Evolutionary conservation across 2,113 vertebrate genomes (phyloP), one percentile per base, ranked within the genome.

Genomic region (Numenius arquata): DNA sequence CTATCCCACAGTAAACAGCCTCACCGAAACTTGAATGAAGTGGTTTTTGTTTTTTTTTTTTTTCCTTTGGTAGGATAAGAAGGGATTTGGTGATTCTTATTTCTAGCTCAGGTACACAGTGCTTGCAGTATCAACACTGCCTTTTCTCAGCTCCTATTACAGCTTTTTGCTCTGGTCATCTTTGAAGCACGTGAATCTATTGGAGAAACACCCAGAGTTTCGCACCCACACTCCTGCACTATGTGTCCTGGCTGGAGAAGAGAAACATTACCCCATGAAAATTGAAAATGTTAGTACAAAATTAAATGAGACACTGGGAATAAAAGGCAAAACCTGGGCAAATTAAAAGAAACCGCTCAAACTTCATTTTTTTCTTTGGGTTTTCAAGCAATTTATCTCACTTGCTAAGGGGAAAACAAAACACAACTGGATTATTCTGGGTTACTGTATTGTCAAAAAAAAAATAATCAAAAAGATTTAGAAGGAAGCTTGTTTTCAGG

Each of bases 311-410:
- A 40, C 30, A 72, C 6, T 22, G 12, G 6, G 3, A 43, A 67
- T 43, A 84, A 78, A 59, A 61, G 43, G 15, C 14, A 86, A 88
- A 92, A 74, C 8, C 13, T 45, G 2, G 3, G 17, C 20, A 84
- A 77, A 92, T 41, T 15, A 34, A 40, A 92, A 87, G n/a, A 88
- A 23, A 66, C 8, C 1, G 0, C 26, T 55, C 18, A 58, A 90
- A 63, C 1, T 26, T 38, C 10, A 20, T 23, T 77, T 34, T 48
- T 59, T 78, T 48, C 32, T 58, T 45, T 38, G 32, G 1, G 43
- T 41, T 97, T 90, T 80, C 50, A 83, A 85, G 36, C 27, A 73
- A 66, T 74, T 76, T 74, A n/a, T 85, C 43, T 56, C 63, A 52
- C 10, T 67, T 68, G 15, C 43, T 83, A 70, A 45, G 16, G 32